These are phyloP conservation scores for Oreohelix idahoensis DNA, from an alignment of 1,140 invertebrate species.

Conservation along the genomic window DNA sequence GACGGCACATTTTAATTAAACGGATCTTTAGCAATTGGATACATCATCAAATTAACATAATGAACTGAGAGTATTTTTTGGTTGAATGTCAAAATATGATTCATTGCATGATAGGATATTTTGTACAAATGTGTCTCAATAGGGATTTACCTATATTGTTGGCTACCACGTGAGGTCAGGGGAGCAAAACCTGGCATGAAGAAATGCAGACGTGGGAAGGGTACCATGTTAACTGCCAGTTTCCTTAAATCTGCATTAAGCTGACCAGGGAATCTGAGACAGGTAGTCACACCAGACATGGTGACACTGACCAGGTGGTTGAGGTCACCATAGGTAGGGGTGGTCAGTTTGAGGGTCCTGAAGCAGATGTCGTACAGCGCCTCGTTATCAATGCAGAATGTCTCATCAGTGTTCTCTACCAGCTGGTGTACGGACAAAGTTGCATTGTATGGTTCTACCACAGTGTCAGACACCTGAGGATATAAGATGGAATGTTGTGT, in stretches of 20 bases:
- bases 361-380: conserved; percentile 93
- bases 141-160: conserved; percentile 64
- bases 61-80: too few species aligned
- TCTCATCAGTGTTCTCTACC: conserved; percentile 78
- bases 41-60: too few species aligned
- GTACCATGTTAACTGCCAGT: conserved; percentile 75
- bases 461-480: conserved; percentile 74
- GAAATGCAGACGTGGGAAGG: conserved; percentile 94
- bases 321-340: conserved; percentile 72
- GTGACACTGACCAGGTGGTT: conserved; percentile 74
- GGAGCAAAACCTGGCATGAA: conserved; percentile 98
- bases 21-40: too few species aligned
- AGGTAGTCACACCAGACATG: conserved; percentile 84
- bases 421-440: conserved; percentile 84
- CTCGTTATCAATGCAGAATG: conserved; percentile 29
- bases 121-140: neutral
- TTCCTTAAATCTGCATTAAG: conserved; percentile 84
- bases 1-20: too few species aligned
- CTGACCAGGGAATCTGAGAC: conserved; percentile 74
- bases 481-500: too few species aligned
- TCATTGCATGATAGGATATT: too few species aligned
- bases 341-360: conserved; percentile 87
- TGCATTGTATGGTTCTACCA: conserved; percentile 58
- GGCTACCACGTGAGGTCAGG: conserved; percentile 82
- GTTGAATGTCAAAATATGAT: too few species aligned